Evolutionary conservation across 1,140 invertebrate genomes (phyloP), one percentile per base, ranked within the genome.

Genomic region (Sinella curviseta): DNA sequence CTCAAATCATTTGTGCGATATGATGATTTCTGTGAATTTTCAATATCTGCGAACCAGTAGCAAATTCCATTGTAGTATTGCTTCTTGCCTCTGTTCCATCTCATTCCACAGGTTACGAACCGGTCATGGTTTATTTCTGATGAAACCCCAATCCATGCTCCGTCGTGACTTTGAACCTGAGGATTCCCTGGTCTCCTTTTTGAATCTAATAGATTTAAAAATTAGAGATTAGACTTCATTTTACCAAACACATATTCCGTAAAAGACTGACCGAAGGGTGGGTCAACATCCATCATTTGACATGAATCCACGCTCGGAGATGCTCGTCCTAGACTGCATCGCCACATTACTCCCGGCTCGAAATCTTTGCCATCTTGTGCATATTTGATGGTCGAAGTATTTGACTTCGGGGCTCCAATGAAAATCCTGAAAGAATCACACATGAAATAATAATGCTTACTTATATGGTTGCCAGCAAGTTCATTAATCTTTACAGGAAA

Each of bases 281-380:
- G 65, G 31, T 70, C 65, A 24, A 70, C 31, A 33, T 70, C 31
- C 65, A 70, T 70, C 8, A 30, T 30, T 31, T 70, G 3, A 33
- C 65, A 70, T 4, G 2, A 3, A 33, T 70, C 65, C 31, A 31
- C 14, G 4, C 31, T 70, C n/a, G n/a, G n/a, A n/a, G n/a, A n/a
- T n/a, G n/a, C n/a, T 70, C 65, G 26, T 14, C 65, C 65, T 12
- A 70, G 65, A n/a, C 65, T 70, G 65, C 65, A 70, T 33, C 65
- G 8, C 65, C 65, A 70, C 26, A 70, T 1, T 8, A 70, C 65
- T 4, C 65, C 65, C 4, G 65, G 65, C 31, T 70, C 65, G 8
- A 70, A 30, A 12, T 8, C 28, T 14, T 4, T n/a, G 3, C 4
- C 14, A n/a, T 33, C 65, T 8, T 60, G 3, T 12, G 14, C 55